Conservation (phyloP, 2,797 vertebrate species). For the Falco peregrinus region DNA sequence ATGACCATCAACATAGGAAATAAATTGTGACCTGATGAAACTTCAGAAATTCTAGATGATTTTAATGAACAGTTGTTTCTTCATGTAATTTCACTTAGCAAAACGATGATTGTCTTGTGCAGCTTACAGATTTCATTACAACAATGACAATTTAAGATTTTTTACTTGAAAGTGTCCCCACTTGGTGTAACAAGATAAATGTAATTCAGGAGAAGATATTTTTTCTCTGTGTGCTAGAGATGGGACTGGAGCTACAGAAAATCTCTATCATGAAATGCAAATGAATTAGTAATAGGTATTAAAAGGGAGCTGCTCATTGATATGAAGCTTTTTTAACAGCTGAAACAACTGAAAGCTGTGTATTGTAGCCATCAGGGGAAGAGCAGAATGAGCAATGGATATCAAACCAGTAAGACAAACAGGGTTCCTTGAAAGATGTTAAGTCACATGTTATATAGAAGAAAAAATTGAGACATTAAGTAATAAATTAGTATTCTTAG, state of each 20-base stretch:
- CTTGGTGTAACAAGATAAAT: not conserved
- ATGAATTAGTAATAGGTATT: not conserved
- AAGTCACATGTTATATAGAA: not conserved
- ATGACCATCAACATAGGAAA: not conserved
- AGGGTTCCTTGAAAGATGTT: not conserved
- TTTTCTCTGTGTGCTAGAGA: not conserved
- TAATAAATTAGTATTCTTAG: not conserved
- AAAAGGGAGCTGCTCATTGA: not conserved
- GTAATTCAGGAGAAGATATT: not conserved
- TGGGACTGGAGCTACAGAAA: not conserved
- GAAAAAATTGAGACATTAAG: not conserved
- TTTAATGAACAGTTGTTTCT: not conserved
- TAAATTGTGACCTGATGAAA: not conserved
- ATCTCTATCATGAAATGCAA: not conserved
- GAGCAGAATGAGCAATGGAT: not conserved
- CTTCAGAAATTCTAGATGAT: not conserved
- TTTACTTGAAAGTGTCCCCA: not conserved
- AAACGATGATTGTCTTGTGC: not conserved
- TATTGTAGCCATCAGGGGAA: not conserved
- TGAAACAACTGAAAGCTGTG: not conserved
- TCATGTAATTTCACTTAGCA: not conserved
- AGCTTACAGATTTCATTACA: not conserved
- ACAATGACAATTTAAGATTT: not conserved
- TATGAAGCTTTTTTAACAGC: not conserved
- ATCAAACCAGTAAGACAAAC: not conserved